Percentiles rank a stretch among this genome's conserved stretches.
phyloP scores from a whole-genome alignment of 2,888 invertebrate species.

The Zootermopsis nevadensis region DNA sequence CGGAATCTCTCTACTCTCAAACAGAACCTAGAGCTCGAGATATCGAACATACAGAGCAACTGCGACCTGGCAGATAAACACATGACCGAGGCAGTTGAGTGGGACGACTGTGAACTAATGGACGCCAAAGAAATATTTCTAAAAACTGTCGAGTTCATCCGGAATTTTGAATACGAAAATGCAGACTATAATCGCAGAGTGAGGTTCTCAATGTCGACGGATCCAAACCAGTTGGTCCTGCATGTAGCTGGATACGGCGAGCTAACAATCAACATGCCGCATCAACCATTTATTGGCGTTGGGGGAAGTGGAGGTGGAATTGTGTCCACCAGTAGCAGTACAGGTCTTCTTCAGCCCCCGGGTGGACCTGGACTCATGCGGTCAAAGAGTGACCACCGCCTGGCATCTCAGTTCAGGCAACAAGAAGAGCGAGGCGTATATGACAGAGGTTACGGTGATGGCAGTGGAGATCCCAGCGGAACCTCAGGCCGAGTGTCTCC shows the following conservation, averaged over 20 bases:
- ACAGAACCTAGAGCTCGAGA: conserved; percentile 94
- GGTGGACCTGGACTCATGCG: conserved; percentile 84
- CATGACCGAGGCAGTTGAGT: conserved; percentile 88
- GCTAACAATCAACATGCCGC: conserved; percentile 78
- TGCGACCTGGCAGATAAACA: conserved; percentile 96
- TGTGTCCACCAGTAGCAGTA: conserved; percentile 55
- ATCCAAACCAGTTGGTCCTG: conserved; percentile 89
- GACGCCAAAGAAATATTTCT: conserved; percentile 96
- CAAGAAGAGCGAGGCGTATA: conserved; percentile 76
- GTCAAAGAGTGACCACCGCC: conserved; percentile 92
- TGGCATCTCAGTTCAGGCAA: conserved; percentile 88
- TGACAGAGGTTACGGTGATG: conserved; percentile 66
- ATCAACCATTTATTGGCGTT: conserved; percentile 68
- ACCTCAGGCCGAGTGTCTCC: conserved; percentile 65
- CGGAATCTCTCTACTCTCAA: conserved; percentile 87
- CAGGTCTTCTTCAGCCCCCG: conserved; percentile 68
- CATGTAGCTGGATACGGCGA: conserved; percentile 89
- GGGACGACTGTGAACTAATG: conserved; percentile 93
- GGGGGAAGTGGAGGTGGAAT: conserved; percentile 60
- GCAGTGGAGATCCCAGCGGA: conserved; percentile 69
- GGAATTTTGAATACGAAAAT: conserved; percentile 94
- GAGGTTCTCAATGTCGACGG: conserved; percentile 88
- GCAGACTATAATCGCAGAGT: conserved; percentile 88
- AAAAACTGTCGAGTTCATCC: conserved; percentile 92
- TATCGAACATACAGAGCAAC: conserved; percentile 94